These are phyloP conservation scores for Euplagia quadripunctaria DNA, from an alignment of 2,888 invertebrate genomes.

Conservation along the genomic window DNA sequence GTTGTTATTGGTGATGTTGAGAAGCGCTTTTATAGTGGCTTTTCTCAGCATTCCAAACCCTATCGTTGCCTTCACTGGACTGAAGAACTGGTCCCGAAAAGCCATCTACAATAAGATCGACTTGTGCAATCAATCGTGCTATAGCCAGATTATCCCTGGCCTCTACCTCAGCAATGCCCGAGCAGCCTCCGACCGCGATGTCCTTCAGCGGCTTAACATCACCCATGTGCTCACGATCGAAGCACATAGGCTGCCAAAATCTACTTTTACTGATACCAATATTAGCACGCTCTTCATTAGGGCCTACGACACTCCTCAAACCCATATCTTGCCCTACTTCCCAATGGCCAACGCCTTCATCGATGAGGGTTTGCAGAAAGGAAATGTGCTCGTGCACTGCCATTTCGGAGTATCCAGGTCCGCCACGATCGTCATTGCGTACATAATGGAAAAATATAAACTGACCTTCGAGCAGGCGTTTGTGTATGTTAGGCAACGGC, in stretches of 20 bases:
- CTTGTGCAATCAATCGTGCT: slow-evolving; percentile 79
- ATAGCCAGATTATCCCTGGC: slow-evolving; percentile 76
- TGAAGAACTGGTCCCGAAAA: slow-evolving; percentile 76
- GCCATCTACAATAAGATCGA: slow-evolving; percentile 76
- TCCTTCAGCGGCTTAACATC: slow-evolving; percentile 77
- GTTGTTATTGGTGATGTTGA: slow-evolving; percentile 74
- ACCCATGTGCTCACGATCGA: slow-evolving; percentile 84
- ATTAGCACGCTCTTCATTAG: slow-evolving; percentile 81
- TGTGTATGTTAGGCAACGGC: slow-evolving; percentile 93
- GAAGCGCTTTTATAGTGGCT: slow-evolving; percentile 72
- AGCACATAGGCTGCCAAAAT: slow-evolving; percentile 74
- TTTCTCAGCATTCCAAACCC: slow-evolving; percentile 77
- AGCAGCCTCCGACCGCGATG: slow-evolving; percentile 73
- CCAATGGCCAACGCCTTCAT: slow-evolving; percentile 83
- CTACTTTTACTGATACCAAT: slow-evolving; percentile 71
- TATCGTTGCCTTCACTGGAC: slow-evolving; percentile 68
- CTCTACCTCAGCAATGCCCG: slow-evolving; percentile 81
- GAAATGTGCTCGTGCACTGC: slow-evolving; percentile 95
- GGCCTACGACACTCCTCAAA: slow-evolving; percentile 80
- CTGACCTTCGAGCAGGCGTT: slow-evolving; percentile 95
- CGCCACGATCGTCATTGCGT: slow-evolving; percentile 97
- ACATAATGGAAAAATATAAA: slow-evolving; percentile 95
- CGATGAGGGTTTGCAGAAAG: slow-evolving; percentile 88
- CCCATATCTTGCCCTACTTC: slow-evolving; percentile 81
- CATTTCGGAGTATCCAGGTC: slow-evolving; percentile 98